phyloP scores from a whole-genome alignment of 1,140 invertebrate species.

The Globodera ellingtonae region DNA sequence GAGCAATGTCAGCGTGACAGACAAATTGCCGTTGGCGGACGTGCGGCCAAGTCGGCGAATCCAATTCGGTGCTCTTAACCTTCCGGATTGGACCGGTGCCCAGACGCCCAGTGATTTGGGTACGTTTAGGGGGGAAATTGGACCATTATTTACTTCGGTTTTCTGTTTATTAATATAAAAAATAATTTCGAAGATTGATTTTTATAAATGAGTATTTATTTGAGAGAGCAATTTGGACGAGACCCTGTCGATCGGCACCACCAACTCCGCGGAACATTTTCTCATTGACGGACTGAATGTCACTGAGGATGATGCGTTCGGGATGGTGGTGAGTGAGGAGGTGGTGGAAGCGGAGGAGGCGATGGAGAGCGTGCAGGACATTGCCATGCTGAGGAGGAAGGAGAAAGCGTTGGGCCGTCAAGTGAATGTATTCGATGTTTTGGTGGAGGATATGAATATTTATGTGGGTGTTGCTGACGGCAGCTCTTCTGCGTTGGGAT shows the following conservation, averaged over 20 bases:
- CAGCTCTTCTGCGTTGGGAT: conserved; percentile 21
- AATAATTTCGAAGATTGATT: not conserved
- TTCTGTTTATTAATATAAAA: too few relatives aligned
- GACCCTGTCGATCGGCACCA: conserved; percentile 12
- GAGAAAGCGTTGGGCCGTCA: conserved; percentile 23
- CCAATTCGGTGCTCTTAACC: not conserved
- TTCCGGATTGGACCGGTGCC: not conserved
- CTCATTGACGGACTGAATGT: not conserved
- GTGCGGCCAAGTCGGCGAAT: not conserved
- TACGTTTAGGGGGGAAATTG: not conserved
- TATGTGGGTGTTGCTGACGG: not conserved
- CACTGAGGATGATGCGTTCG: not conserved
- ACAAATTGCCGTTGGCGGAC: not conserved
- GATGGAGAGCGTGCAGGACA: not conserved
- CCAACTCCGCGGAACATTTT: conserved; percentile 21
- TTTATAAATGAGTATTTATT: not conserved
- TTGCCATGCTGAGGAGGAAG: conserved; percentile 15
- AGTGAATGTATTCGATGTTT: conserved; percentile 32
- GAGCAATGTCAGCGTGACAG: conserved; percentile 2
- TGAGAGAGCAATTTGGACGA: conserved; percentile 29
- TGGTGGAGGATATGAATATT: conserved; percentile 30
- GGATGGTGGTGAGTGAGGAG: not conserved
- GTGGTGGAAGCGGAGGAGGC: conserved; percentile 19
- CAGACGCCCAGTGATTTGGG: conserved; percentile 13
- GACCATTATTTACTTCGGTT: too few relatives aligned